phyloP scores from a whole-genome alignment of 1,140 invertebrate species.

The Saccostrea cuccullata region DNA sequence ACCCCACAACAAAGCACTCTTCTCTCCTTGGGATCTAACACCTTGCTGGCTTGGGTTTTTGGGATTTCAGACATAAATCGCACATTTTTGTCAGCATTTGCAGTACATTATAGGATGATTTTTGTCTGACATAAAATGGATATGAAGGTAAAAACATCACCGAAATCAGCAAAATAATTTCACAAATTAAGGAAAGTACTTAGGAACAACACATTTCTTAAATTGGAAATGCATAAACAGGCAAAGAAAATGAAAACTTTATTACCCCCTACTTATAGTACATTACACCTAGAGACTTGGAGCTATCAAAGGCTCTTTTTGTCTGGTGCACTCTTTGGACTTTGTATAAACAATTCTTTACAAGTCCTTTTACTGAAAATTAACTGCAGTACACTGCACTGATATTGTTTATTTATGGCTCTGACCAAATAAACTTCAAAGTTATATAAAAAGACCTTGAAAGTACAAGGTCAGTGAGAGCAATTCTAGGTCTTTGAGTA shows the following conservation, averaged over 20 bases:
- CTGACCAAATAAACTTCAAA: background rate
- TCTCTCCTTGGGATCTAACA: background rate
- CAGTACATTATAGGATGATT: background rate
- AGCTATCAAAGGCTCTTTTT: background rate
- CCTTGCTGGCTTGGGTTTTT: background rate
- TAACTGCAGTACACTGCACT: background rate
- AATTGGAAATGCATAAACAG: background rate
- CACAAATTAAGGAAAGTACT: background rate
- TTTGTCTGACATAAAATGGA: background rate
- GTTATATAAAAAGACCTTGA: background rate
- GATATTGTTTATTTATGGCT: background rate
- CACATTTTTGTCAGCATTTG: slow-evolving; percentile 9
- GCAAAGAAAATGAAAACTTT: background rate
- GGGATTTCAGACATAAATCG: slow-evolving; percentile 9
- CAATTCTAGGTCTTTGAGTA: no score
- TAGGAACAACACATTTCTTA: background rate
- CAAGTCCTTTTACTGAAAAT: background rate
- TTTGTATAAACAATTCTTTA: background rate
- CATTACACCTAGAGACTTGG: background rate
- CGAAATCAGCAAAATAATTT: background rate
- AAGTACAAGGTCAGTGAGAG: background rate
- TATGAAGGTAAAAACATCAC: background rate
- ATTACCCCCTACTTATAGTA: background rate
- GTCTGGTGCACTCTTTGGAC: background rate
- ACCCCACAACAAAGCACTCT: background rate